Percentiles rank a stretch among this genome's conserved stretches.
Evolutionary conservation across 2,797 vertebrate species (phyloP).

Genomic region (Philypnodon macrostomus): DNA sequence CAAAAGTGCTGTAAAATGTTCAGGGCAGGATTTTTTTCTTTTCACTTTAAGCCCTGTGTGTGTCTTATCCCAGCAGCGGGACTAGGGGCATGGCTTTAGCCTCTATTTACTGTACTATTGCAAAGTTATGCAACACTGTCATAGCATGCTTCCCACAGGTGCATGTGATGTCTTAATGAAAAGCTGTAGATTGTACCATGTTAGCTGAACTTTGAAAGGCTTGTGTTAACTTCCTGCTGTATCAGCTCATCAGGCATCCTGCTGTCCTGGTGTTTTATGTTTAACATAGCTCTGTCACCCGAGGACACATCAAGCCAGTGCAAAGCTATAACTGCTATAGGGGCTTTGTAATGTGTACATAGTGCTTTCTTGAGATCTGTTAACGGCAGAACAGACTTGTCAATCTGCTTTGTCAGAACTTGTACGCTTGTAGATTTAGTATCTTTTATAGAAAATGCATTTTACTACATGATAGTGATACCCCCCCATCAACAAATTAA

Average conservation of each 20-base stretch:
- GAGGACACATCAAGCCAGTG: constrained; percentile 8
- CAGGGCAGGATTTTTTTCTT: too few species aligned
- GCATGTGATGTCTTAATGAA: constrained; percentile 37
- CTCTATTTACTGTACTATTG: constrained; percentile 39
- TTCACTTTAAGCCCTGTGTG: too few species aligned
- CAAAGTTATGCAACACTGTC: constrained; percentile 46
- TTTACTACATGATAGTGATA: too few species aligned
- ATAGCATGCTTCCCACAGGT: constrained; percentile 41
- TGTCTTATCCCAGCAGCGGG: too few species aligned
- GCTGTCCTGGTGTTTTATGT: constrained; percentile 1
- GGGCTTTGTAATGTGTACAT: not conserved
- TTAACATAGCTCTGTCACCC: constrained; percentile 9
- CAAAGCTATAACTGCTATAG: not conserved
- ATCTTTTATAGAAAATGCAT: too few species aligned
- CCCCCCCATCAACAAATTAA: too few species aligned
- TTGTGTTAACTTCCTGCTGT: constrained; percentile 8
- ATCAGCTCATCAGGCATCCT: not conserved
- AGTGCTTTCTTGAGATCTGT: too few species aligned
- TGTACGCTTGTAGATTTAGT: too few species aligned
- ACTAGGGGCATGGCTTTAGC: not conserved
- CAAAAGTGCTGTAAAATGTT: too few species aligned
- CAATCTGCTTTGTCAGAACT: not conserved
- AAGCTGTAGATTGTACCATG: constrained; percentile 25
- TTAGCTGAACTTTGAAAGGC: constrained; percentile 20
- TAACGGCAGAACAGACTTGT: too few species aligned